phyloP scores from a whole-genome alignment of 2,113 vertebrate species.

The Odocoileus virginianus region DNA sequence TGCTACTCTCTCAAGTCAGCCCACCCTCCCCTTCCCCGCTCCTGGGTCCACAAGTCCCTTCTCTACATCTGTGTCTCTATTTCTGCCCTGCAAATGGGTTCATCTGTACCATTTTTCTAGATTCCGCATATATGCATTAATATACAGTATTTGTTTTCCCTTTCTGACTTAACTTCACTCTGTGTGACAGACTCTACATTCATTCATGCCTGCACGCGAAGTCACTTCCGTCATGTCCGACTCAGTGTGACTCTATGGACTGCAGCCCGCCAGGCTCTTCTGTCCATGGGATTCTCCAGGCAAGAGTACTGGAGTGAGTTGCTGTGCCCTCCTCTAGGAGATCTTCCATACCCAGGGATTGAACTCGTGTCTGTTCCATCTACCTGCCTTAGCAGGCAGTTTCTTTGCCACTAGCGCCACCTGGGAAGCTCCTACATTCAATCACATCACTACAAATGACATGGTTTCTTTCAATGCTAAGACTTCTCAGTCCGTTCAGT shows the following conservation, averaged over 20 bases:
- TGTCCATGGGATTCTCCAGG: neutral
- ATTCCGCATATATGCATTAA: neutral
- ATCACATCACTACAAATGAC: neutral
- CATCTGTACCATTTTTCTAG: neutral
- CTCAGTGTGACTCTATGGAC: neutral
- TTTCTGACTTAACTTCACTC: neutral
- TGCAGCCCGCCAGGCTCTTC: neutral
- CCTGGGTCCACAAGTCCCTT: neutral
- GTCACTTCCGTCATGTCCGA: neutral
- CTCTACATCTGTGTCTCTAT: neutral
- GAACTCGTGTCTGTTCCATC: neutral
- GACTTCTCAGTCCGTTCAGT: neutral
- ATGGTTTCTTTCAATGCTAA: neutral
- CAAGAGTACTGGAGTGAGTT: neutral
- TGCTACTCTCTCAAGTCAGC: neutral
- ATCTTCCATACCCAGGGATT: neutral
- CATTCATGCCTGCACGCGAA: rapidly evolving
- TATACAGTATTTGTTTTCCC: neutral
- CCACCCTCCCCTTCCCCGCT: neutral
- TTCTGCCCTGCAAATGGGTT: neutral
- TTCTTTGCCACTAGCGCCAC: neutral
- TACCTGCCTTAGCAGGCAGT: neutral
- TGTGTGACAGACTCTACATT: neutral
- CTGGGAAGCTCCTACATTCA: neutral
- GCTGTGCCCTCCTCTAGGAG: no score